Conservation (phyloP, 2,888 invertebrate species). For the Synanthedon vespiformis region DNA sequence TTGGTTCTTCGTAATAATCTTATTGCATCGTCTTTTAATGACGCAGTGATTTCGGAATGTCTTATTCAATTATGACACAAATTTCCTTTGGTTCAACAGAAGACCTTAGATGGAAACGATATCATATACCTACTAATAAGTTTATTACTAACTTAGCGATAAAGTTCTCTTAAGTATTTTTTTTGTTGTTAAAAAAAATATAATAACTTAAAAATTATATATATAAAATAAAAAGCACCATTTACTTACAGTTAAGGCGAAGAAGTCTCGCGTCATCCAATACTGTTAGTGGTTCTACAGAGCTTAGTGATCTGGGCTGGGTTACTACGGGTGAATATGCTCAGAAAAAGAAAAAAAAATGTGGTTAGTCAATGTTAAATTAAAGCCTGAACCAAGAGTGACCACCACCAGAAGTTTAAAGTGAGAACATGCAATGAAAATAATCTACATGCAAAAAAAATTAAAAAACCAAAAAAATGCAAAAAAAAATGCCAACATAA, state of each 20-base stretch:
- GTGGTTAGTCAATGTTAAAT: conserved; percentile 38
- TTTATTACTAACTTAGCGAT: neutral
- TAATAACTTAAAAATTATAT: neutral
- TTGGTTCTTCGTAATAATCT: no score
- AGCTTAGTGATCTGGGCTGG: conserved; percentile 23
- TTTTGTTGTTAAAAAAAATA: neutral
- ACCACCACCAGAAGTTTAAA: conserved; percentile 22
- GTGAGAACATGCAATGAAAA: conserved; percentile 4
- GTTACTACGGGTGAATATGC: conserved; percentile 51
- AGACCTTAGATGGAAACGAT: no score
- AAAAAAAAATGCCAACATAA: no score
- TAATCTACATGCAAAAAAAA: conserved; percentile 1
- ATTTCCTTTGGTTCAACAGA: no score
- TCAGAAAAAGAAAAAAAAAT: conserved; percentile 53
- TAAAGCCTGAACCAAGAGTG: conserved; percentile 36
- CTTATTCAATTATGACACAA: no score
- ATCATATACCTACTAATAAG: no score
- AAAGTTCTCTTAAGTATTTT: neutral
- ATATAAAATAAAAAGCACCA: no score
- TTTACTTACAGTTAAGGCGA: no score
- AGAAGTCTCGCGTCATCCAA: neutral
- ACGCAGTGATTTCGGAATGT: no score
- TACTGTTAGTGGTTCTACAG: conserved; percentile 6
- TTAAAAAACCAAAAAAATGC: no score
- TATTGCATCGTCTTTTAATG: no score